These are phyloP conservation scores for Epicampocera succincta DNA, from an alignment of 2,888 invertebrate species.

Conservation along the genomic window DNA sequence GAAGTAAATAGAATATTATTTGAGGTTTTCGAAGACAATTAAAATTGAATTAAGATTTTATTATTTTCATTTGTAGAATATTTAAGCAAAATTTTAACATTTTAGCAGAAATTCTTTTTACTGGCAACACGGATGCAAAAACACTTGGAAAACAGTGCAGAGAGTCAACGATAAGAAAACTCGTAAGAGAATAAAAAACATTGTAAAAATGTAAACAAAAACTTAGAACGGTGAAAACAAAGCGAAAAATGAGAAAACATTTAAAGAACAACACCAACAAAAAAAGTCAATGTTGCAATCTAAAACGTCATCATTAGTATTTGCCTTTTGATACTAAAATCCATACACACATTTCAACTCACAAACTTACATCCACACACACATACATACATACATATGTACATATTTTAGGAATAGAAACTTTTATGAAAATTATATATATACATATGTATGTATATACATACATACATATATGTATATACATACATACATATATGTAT, in stretches of 20 bases:
- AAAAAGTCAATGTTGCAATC: conserved; percentile 66
- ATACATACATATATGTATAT: too few species aligned
- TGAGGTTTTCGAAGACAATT: too few species aligned
- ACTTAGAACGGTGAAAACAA: neutral
- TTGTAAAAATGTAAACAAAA: conserved; percentile 17
- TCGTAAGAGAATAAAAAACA: conserved; percentile 1
- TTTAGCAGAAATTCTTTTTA: too few species aligned
- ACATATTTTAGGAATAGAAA: too few species aligned
- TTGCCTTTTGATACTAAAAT: neutral
- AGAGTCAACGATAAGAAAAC: conserved; percentile 17
- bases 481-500: neutral
- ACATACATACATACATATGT: neutral
- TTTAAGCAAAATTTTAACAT: too few species aligned
- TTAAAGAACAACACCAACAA: conserved; percentile 16
- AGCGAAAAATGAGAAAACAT: conserved; percentile 2
- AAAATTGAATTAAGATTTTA: too few species aligned
- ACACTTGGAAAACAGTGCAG: neutral
- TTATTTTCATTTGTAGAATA: too few species aligned
- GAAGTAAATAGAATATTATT: too few species aligned
- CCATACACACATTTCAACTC: conserved; percentile 5
- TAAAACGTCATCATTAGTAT: conserved; percentile 54
- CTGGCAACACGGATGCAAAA: neutral
- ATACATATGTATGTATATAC: conserved; percentile 29
- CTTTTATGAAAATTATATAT: too few species aligned
- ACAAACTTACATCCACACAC: neutral